Conservation (phyloP, 2,797 vertebrate genomes). For the Leuciscus waleckii region DNA sequence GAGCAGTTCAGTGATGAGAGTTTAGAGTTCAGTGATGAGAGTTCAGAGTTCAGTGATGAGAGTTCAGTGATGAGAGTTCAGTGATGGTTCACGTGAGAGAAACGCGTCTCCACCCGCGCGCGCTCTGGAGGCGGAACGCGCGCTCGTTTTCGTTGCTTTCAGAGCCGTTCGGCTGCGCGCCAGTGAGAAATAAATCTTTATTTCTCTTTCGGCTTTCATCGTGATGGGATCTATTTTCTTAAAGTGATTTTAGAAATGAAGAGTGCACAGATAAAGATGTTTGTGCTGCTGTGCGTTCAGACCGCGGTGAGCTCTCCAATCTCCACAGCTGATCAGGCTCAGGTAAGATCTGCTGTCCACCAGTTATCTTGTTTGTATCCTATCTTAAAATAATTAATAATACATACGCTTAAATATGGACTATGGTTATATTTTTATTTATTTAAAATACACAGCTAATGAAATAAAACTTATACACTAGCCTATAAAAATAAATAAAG, state of each 20-base stretch:
- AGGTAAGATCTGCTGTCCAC: constrained; percentile 15
- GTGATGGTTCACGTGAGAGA: no score
- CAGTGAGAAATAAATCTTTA: background rate
- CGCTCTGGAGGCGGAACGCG: background rate
- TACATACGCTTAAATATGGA: background rate
- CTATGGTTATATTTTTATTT: background rate
- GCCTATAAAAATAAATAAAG: no score
- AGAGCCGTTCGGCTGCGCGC: background rate
- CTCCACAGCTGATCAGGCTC: constrained; percentile 14
- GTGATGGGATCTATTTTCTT: background rate
- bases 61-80: no score
- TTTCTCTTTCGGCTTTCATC: background rate
- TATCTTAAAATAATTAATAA: background rate
- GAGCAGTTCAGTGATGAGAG: no score
- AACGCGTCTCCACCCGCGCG: no score
- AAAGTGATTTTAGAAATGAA: background rate
- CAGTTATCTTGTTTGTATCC: background rate
- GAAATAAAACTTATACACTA: background rate
- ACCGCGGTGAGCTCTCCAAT: constrained; percentile 22
- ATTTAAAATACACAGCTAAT: background rate
- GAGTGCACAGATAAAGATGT: background rate
- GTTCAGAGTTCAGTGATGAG: no score
- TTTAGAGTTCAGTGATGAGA: no score
- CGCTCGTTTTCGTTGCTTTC: no score
- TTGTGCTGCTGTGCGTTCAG: constrained; percentile 18